Evolutionary conservation across 2,113 vertebrate species (phyloP).

Genomic region (Aldabrachelys gigantea): DNA sequence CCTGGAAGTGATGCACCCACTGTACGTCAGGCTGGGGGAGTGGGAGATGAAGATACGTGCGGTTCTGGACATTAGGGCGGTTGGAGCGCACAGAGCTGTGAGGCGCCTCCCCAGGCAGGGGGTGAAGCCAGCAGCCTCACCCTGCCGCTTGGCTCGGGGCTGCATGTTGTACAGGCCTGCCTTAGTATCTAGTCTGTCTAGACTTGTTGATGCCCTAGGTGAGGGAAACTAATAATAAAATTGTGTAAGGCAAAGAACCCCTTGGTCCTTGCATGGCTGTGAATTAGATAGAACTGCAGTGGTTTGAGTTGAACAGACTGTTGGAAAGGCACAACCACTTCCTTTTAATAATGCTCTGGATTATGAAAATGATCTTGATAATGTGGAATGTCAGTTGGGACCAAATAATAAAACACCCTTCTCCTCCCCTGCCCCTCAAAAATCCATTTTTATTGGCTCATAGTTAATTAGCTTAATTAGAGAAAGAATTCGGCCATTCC

Average conservation of each 20-base stretch:
- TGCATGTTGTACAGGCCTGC: no score
- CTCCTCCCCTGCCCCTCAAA: not conserved
- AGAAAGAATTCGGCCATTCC: not conserved
- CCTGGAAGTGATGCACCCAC: no score
- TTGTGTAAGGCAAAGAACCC: not conserved
- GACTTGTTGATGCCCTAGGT: not conserved
- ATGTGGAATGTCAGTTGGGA: not conserved
- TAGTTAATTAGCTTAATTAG: slow-evolving; percentile 41
- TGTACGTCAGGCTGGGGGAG: no score
- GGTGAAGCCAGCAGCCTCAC: no score
- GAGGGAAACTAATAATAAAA: not conserved
- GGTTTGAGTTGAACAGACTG: not conserved
- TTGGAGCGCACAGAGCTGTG: no score
- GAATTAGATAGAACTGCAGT: fast-evolving
- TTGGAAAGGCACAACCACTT: not conserved
- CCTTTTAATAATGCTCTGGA: not conserved
- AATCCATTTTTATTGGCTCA: not conserved
- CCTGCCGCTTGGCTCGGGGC: no score
- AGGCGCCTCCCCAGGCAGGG: no score
- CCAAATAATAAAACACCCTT: not conserved
- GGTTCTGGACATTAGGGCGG: no score
- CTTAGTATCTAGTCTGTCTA: not conserved
- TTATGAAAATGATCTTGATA: not conserved
- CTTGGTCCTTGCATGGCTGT: not conserved
- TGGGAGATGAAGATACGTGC: no score